Conservation (phyloP, 2,888 invertebrate genomes). For the Tiphia femorata region DNA sequence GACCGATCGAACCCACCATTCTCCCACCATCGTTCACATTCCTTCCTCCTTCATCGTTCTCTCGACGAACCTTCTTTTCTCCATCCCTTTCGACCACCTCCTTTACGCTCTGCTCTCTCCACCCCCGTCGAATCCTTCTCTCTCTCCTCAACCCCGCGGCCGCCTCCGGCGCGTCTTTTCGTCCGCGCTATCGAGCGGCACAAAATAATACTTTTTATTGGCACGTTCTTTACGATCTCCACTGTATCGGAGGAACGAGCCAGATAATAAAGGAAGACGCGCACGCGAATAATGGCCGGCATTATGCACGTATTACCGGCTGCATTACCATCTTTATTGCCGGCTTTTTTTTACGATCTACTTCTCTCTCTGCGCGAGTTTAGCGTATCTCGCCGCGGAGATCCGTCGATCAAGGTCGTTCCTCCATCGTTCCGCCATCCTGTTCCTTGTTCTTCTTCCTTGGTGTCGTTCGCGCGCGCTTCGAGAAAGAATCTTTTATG, state of each 20-base stretch:
- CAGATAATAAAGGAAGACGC: constrained; percentile 47
- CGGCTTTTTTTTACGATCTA: constrained; percentile 44
- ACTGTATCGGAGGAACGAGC: constrained; percentile 47
- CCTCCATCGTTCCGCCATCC: background rate
- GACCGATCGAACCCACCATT: too few species aligned
- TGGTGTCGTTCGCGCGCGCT: background rate
- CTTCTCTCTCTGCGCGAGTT: constrained; percentile 26
- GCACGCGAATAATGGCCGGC: constrained; percentile 40
- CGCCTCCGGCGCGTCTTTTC: background rate
- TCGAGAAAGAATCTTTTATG: background rate
- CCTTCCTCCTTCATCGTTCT: too few species aligned
- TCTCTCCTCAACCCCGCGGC: background rate
- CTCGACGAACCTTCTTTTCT: too few species aligned
- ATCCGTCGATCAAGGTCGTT: constrained; percentile 36
- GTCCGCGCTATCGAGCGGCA: constrained; percentile 14
- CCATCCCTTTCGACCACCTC: too few species aligned
- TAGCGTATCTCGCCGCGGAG: constrained; percentile 11
- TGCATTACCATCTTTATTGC: constrained; percentile 50
- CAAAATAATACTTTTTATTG: constrained; percentile 51
- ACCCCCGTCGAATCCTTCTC: too few species aligned
- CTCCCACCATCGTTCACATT: too few species aligned
- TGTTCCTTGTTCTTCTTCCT: too few species aligned
- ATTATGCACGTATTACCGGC: constrained; percentile 49
- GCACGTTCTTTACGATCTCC: constrained; percentile 45
- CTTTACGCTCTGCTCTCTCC: too few species aligned